Base-by-base conservation (phyloP, 2,797 vertebrate species). In the Ciconia nigra region DNA sequence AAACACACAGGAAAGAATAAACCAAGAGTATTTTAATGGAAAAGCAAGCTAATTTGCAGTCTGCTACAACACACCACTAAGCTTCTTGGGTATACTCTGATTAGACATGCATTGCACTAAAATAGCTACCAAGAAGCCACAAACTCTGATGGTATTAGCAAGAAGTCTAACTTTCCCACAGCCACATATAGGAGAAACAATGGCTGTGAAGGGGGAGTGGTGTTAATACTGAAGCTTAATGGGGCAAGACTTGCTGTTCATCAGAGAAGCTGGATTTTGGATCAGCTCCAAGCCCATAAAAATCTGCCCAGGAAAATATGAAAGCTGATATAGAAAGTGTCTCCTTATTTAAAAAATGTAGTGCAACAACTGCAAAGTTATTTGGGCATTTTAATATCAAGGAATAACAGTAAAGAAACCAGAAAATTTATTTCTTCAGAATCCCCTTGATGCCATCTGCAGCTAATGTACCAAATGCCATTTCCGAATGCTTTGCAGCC, bases 11-110 rank as follows among this genome's bases (percentile, higher is more conserved):
- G 74, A 95, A 96, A 97, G 94, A 97, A 90, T 74, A 93, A 94
- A 61, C 67, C 58, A 65, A 49, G 83, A 90, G 63, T 96, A 85
- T 90, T 95, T 93, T 91, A 93, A 92, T 85, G 84, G 81, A 93
- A 95, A 97, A 93, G 22, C 44, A 74, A 78, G 46, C 81, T 95
- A 96, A 96, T 97, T 96, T 97, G 93, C 63, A 96, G 94, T 97
- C 93, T 87, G 44, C 82, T 94, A 54, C 63, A 89, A 85, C 41
- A 74, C 86, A 89, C n/a, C 5, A 2, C 74, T 94, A 94, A 96
- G 78, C 81, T 95, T 89, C 89, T 87, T 83, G 83, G 65, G 52
- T 57, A 79, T 62, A 78, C 86, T 83, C 47, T 90, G 90, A 97
- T 96, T 93, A 96, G 97, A 95, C 92, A 93, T 95, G 96, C 94